Evolutionary conservation across 2,888 invertebrate species (phyloP).

Genomic region (Ormyrus labotus): DNA sequence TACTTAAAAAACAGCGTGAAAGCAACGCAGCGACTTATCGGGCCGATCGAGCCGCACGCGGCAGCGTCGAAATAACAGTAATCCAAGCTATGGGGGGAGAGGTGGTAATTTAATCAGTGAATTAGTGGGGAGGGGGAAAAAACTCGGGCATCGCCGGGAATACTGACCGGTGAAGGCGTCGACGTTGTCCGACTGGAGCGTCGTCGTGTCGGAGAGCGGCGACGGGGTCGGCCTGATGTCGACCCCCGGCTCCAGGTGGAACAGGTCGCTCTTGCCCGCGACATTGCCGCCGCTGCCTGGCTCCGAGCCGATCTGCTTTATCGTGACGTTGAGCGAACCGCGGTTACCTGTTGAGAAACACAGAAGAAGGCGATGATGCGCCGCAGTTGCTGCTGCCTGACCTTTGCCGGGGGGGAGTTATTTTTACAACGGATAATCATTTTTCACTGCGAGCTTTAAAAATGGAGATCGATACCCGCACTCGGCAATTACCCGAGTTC

Average conservation of each 20-base stretch:
- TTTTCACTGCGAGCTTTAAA: slow-evolving; percentile 34
- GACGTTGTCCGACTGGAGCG: slow-evolving; percentile 71
- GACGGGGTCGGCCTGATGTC: slow-evolving; percentile 70
- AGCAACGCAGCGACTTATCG: too few relatives aligned
- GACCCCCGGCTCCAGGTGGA: slow-evolving; percentile 69
- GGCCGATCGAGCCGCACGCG: too few relatives aligned
- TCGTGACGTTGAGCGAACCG: slow-evolving; percentile 72
- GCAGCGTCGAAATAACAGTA: too few relatives aligned
- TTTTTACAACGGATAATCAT: slow-evolving; percentile 43
- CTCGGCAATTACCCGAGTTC: not conserved
- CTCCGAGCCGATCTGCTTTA: slow-evolving; percentile 71
- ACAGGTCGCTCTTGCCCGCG: slow-evolving; percentile 67
- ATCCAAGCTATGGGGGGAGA: too few relatives aligned
- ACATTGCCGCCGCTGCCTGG: slow-evolving; percentile 64
- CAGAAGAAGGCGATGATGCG: slow-evolving; percentile 14
- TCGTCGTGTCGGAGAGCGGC: slow-evolving; percentile 71
- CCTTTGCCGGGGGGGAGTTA: slow-evolving; percentile 39
- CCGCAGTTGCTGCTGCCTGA: slow-evolving; percentile 6
- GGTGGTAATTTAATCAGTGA: too few relatives aligned
- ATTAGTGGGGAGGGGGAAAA: too few relatives aligned
- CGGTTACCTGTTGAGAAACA: slow-evolving; percentile 70
- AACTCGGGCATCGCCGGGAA: not conserved
- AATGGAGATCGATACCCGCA: slow-evolving; percentile 21
- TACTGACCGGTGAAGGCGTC: slow-evolving; percentile 68
- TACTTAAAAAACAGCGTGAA: too few relatives aligned